Percentiles rank a stretch among this genome's conserved stretches.
Conservation (phyloP, 2,113 vertebrate species). For the Chascanopsetta lugubris region DNA sequence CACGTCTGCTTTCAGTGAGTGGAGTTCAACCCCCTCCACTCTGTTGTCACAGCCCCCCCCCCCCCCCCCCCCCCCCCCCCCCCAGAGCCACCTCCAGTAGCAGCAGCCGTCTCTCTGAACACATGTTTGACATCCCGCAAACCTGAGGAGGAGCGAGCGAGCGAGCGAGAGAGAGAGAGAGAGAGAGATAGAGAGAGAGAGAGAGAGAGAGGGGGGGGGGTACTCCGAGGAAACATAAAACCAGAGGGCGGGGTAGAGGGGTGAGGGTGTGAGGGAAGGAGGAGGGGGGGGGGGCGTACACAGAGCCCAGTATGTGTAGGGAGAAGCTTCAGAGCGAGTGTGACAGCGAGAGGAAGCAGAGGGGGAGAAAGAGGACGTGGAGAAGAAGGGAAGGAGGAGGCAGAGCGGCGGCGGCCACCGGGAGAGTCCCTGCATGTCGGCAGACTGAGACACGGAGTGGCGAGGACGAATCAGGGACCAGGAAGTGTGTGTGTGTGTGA, state of each 20-base stretch:
- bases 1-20: constrained; percentile 33
- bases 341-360: constrained; percentile 47
- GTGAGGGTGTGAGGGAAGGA: too few species aligned
- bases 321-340: constrained; percentile 37
- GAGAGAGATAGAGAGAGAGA: constrained; percentile 24
- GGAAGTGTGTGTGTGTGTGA: too few species aligned
- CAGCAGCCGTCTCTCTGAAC: constrained; percentile 65
- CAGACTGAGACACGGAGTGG: constrained; percentile 44
- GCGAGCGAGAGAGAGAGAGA: constrained; percentile 21
- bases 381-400: constrained; percentile 23
- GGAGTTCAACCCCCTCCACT: constrained; percentile 35
- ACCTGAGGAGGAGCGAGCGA: constrained; percentile 36
- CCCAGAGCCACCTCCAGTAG: constrained; percentile 73
- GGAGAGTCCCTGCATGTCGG: constrained; percentile 60
- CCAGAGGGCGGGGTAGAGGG: constrained; percentile 53
- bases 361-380: constrained; percentile 52
- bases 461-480: too few species aligned
- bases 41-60: constrained; percentile 47
- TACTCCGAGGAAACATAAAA: constrained; percentile 59
- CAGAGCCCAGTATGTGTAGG: constrained; percentile 24
- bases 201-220: constrained; percentile 41
- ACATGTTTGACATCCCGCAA: constrained; percentile 71
- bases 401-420: constrained; percentile 27
- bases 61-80: constrained; percentile 38
- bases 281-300: constrained; percentile 7